Evolutionary conservation across 2,113 vertebrate genomes (phyloP).

Genomic region (Istiophorus platypterus): DNA sequence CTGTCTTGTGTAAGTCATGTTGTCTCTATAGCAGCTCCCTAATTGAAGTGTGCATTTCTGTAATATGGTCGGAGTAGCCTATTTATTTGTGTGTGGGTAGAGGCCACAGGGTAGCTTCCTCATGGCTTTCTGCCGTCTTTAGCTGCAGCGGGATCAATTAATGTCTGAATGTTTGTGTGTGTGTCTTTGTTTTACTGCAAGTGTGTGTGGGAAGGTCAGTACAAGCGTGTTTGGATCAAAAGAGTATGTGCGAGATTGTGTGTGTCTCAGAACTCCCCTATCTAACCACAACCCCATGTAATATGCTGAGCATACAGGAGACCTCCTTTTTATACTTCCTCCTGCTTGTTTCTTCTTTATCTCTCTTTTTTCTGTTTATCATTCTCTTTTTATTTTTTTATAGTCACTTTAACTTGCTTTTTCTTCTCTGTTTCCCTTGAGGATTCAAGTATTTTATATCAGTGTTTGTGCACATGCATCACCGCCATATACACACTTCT

Average conservation of each 20-base stretch:
- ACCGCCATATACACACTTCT: neutral
- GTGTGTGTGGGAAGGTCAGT: constrained; percentile 53
- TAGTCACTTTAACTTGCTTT: neutral
- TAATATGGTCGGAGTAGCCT: constrained; percentile 59
- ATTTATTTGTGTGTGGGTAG: constrained; percentile 69
- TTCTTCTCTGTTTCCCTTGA: too few species aligned
- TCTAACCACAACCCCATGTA: constrained; percentile 62
- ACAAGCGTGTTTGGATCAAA: constrained; percentile 49
- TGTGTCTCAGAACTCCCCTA: constrained; percentile 22
- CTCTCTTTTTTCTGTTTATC: constrained; percentile 19
- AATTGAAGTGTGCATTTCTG: constrained; percentile 61
- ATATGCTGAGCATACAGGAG: constrained; percentile 67
- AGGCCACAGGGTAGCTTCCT: constrained; percentile 65
- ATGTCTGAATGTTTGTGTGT: constrained; percentile 37
- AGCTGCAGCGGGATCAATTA: constrained; percentile 80
- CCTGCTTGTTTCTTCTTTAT: constrained; percentile 23
- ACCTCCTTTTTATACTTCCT: constrained; percentile 44
- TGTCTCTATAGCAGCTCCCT: constrained; percentile 32
- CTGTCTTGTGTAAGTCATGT: constrained; percentile 25
- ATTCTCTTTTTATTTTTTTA: constrained; percentile 21
- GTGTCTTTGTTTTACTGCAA: constrained; percentile 27
- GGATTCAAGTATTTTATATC: too few species aligned
- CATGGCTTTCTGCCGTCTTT: constrained; percentile 57
- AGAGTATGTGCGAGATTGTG: neutral
- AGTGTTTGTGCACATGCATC: neutral